phyloP scores from a whole-genome alignment of 2,888 invertebrate genomes.

The Phlogophora meticulosa region DNA sequence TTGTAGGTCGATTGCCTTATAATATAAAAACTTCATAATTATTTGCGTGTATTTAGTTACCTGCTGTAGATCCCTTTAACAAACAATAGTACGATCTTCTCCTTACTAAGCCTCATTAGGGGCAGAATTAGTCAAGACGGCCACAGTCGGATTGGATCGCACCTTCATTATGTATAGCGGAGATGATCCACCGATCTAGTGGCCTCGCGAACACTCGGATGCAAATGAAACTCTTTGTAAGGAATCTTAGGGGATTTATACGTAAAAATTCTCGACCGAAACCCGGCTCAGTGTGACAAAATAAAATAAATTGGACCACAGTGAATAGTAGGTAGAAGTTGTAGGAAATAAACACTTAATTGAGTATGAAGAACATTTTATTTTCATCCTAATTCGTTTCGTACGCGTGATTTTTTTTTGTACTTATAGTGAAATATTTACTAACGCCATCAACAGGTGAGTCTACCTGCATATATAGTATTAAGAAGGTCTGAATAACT shows the following conservation, averaged over 20 bases:
- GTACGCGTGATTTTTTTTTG: background rate
- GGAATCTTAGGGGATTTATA: conserved; percentile 89
- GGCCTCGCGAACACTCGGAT: conserved; percentile 77
- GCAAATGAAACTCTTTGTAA: conserved; percentile 89
- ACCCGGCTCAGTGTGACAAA: conserved; percentile 76
- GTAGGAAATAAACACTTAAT: conserved; percentile 23
- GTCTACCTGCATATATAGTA: too few relatives aligned
- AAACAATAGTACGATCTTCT: conserved; percentile 5
- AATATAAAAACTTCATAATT: background rate
- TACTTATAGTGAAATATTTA: too few relatives aligned
- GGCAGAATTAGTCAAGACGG: conserved; percentile 30
- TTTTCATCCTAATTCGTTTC: background rate
- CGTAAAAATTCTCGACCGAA: conserved; percentile 82
- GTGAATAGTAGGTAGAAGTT: conserved; percentile 60
- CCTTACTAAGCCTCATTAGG: conserved; percentile 34
- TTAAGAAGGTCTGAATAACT: too few relatives aligned
- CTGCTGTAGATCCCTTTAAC: background rate
- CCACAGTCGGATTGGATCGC: conserved; percentile 30
- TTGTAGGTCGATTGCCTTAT: background rate
- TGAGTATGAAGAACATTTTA: conserved; percentile 6
- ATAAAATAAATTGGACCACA: conserved; percentile 81
- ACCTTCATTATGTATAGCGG: conserved; percentile 48
- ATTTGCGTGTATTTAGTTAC: background rate
- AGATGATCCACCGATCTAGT: conserved; percentile 57
- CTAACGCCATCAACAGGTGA: too few relatives aligned